Evolutionary conservation across 2,888 invertebrate species (phyloP).

Genomic region (Serripes groenlandicus): DNA sequence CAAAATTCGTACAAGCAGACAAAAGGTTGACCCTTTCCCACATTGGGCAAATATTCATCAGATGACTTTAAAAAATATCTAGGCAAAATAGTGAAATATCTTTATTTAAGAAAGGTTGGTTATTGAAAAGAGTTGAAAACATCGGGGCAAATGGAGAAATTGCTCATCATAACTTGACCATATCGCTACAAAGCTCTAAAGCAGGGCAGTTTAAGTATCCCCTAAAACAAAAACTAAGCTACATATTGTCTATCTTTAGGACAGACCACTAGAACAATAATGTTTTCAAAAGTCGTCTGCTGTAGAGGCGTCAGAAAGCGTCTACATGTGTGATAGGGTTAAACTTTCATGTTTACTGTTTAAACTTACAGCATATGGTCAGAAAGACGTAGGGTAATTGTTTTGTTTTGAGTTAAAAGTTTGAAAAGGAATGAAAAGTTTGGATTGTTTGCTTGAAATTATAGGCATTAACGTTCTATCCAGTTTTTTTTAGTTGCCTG

Average conservation of each 20-base stretch:
- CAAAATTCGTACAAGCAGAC: too few relatives aligned
- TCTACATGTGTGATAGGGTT: background rate
- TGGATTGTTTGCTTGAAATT: conserved; percentile 11
- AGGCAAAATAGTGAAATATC: too few relatives aligned
- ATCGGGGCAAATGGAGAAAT: background rate
- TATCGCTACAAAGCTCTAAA: too few relatives aligned
- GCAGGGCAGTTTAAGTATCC: too few relatives aligned
- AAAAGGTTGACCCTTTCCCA: too few relatives aligned
- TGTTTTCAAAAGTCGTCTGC: background rate
- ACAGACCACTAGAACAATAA: background rate
- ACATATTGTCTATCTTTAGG: too few relatives aligned
- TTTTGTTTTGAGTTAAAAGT: background rate
- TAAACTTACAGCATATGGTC: conserved; percentile 9
- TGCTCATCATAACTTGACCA: background rate
- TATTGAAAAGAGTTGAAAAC: background rate
- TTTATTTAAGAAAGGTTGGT: too few relatives aligned
- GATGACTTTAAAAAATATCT: too few relatives aligned
- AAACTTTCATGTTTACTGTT: background rate
- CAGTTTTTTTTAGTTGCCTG: background rate
- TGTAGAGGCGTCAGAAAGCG: background rate
- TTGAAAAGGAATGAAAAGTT: too few relatives aligned
- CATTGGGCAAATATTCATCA: too few relatives aligned
- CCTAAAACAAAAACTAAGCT: too few relatives aligned
- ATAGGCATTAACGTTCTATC: background rate
- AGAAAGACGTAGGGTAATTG: conserved; percentile 12